Base-by-base conservation (phyloP, 2,113 vertebrate species). In the Labeo rohita region DNA sequence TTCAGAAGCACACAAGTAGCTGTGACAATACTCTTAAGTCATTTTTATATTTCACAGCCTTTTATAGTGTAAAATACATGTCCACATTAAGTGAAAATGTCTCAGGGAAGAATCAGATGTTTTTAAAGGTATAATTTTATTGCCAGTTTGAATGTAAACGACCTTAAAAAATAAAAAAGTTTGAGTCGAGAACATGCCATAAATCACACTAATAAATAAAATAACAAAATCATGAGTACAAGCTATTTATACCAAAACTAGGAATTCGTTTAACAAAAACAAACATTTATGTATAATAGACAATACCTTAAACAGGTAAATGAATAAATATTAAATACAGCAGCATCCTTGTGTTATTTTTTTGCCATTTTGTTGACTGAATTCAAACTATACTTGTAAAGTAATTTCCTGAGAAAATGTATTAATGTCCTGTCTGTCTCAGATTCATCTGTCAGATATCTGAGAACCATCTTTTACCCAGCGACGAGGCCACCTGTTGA, bases 391-490 rank as follows among this genome's bases (percentile, higher is more conserved):
- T 0, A 13, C 36, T 23, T 13, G 11, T 11, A 23, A 45, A 80
- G 61, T 8, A 23, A 15, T 45, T 63, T 80, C 79, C 79, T 80
- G n/a, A 80, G 79, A 47, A 80, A 80, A 80, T 45, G 78, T 63
- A 47, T 61, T 65, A 80, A 65, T 49, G 36, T 65, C n/a, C 10
- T 11, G 8, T 80, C 10, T 47, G 23, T n/a, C 10, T 80, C 7
- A 49, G 21, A 28, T 28, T 28, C 28, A 28, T 28, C 28, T 15
- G 78, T 63, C 21, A 23, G 65, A 23, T 18, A 63, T 45, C 43
- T 11, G n/a, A 66, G n/a, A 80, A 80, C 59, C n/a, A 15, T 23
- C 39, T 28, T 18, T 80, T 47, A 80, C 7, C n/a, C 39, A 28
- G 21, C 43, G 1, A 47, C 63, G 54, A 80, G 3, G 78, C 21